Evolutionary conservation across 2,797 vertebrate genomes (phyloP).

Genomic region (Peromyscus eremicus): DNA sequence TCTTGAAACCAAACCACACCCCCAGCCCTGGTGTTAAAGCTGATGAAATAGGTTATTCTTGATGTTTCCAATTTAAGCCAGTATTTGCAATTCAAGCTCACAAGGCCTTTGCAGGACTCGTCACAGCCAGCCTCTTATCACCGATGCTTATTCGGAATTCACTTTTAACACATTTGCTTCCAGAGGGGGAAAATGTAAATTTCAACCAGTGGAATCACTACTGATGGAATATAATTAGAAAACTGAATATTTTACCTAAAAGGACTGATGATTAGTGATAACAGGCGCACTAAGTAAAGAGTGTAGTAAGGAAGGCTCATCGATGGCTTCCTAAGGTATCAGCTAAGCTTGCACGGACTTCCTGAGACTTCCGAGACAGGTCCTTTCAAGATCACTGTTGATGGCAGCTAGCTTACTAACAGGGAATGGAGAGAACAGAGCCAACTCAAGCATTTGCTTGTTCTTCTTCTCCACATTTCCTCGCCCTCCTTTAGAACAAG

Average conservation of each 20-base stretch:
- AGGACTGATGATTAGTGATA: constrained; percentile 28
- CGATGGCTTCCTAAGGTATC: background rate
- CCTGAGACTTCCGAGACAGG: constrained; percentile 54
- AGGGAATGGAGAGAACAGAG: background rate
- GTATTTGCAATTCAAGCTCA: background rate
- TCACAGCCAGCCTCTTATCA: background rate
- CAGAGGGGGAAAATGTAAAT: background rate
- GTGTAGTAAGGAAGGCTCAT: background rate
- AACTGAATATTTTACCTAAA: background rate
- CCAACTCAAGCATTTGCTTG: constrained; percentile 46
- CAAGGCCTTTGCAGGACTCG: background rate
- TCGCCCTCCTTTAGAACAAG: constrained; percentile 25
- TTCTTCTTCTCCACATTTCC: background rate
- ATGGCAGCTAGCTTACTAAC: constrained; percentile 62
- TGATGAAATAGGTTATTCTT: background rate
- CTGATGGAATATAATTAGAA: constrained; percentile 54
- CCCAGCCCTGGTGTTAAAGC: background rate
- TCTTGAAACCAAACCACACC: background rate
- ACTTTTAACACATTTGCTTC: constrained; percentile 54
- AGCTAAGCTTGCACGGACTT: constrained; percentile 31
- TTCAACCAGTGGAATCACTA: constrained; percentile 34
- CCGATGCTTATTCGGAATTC: background rate
- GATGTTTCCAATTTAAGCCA: constrained; percentile 42
- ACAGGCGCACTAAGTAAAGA: background rate
- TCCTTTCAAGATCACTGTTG: constrained; percentile 4